Conservation (phyloP, 2,113 vertebrate species). For the Crotalus tigris region DNA sequence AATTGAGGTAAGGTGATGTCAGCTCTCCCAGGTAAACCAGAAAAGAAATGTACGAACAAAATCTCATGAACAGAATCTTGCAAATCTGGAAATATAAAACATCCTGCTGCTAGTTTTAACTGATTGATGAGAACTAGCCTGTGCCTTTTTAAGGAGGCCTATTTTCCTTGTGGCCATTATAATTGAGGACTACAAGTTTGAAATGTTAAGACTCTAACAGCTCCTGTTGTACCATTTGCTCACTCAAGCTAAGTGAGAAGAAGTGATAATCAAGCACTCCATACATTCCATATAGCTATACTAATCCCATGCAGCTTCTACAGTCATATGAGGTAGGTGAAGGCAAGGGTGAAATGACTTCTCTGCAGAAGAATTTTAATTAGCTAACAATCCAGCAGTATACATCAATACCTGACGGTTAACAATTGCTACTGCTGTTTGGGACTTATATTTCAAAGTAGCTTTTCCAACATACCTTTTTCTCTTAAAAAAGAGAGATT, state of each 20-base stretch:
- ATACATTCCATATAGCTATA: slow-evolving; percentile 70
- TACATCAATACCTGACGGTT: slow-evolving; percentile 65
- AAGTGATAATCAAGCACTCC: slow-evolving; percentile 67
- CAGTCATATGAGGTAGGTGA: slow-evolving; percentile 64
- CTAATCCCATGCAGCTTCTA: slow-evolving; percentile 60
- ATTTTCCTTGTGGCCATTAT: neutral
- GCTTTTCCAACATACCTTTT: slow-evolving; percentile 55
- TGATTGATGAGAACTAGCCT: neutral
- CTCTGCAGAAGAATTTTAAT: slow-evolving; percentile 74
- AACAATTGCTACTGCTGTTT: slow-evolving; percentile 75
- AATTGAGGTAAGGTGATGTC: neutral
- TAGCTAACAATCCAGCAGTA: slow-evolving; percentile 66
- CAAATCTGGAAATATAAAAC: neutral
- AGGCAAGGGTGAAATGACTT: slow-evolving; percentile 57
- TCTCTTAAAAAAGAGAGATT: slow-evolving; percentile 41
- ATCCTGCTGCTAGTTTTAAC: neutral
- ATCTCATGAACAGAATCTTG: neutral
- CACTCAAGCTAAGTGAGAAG: slow-evolving; percentile 66
- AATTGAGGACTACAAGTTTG: slow-evolving; percentile 36
- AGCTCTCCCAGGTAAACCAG: neutral
- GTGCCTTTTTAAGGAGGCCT: neutral
- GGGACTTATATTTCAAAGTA: slow-evolving; percentile 62
- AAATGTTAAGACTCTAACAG: slow-evolving; percentile 62
- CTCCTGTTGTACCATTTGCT: slow-evolving; percentile 70
- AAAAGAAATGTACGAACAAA: neutral